Conservation (phyloP, 2,797 vertebrate species). For the Psittacula derbiana region DNA sequence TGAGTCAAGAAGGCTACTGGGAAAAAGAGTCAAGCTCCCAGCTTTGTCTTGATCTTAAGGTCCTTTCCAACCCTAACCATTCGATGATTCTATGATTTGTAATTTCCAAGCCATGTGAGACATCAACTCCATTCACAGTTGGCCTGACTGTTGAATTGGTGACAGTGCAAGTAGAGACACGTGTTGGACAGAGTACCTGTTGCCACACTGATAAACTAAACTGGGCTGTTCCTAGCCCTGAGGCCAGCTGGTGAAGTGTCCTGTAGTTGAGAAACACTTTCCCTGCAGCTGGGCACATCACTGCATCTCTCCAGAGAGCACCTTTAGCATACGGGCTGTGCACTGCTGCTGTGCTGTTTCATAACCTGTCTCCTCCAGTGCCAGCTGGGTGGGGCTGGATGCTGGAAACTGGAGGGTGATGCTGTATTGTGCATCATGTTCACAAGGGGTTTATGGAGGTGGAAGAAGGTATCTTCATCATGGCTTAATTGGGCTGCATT, state of each 20-base stretch:
- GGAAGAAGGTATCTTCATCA: fast-evolving
- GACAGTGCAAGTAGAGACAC: not conserved
- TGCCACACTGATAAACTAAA: not conserved
- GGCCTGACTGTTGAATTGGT: not conserved
- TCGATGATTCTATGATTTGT: not conserved
- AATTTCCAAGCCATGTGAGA: not conserved
- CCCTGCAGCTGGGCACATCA: not conserved
- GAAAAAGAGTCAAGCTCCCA: not conserved
- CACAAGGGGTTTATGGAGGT: fast-evolving
- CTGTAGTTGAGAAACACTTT: not conserved
- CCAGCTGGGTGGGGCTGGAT: not conserved
- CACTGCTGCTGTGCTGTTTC: not conserved
- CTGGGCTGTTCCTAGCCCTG: not conserved
- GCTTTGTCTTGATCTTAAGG: not conserved
- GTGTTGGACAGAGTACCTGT: not conserved
- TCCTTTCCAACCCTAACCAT: not conserved
- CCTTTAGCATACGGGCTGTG: not conserved
- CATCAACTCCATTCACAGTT: not conserved
- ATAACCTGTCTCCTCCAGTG: not conserved
- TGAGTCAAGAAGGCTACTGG: too few relatives aligned
- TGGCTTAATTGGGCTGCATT: not conserved
- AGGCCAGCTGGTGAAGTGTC: not conserved
- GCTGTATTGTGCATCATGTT: not conserved
- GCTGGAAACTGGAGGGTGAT: not conserved
- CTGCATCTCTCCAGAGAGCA: not conserved